A percentile compares a stretch with the other conserved stretches of the same genome.
Conservation (phyloP, 1,140 invertebrate species). For the Nebria ingens region DNA sequence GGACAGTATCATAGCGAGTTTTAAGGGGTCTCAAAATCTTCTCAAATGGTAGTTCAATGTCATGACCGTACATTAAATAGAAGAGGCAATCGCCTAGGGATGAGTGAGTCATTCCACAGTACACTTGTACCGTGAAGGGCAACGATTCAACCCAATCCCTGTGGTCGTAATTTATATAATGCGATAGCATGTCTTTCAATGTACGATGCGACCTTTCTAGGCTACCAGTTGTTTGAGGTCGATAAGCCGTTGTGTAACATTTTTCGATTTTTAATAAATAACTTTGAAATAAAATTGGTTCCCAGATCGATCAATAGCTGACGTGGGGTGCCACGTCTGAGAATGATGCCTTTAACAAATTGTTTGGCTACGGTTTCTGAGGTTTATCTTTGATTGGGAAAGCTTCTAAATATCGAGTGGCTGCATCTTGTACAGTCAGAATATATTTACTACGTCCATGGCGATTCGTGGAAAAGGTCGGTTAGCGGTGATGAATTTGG, state of each 20-base stretch:
- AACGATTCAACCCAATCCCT: conserved; percentile 31
- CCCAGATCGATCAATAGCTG: conserved; percentile 25
- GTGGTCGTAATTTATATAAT: too few relatives aligned
- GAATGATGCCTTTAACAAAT: conserved; percentile 23
- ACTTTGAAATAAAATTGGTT: conserved; percentile 22
- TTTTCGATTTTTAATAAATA: conserved; percentile 26
- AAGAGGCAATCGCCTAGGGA: conserved; percentile 22
- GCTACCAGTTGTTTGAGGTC: too few relatives aligned
- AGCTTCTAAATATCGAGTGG: conserved; percentile 21
- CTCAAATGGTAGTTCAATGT: conserved; percentile 16
- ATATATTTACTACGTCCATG: conserved; percentile 35
- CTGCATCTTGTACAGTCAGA: conserved; percentile 27
- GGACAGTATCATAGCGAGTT: conserved; percentile 15
- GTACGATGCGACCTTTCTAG: too few relatives aligned
- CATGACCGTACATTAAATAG: conserved; percentile 17
- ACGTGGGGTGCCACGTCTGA: conserved; percentile 21
- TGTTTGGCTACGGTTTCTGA: conserved; percentile 17
- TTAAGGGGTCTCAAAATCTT: conserved; percentile 14
- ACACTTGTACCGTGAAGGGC: conserved; percentile 15
- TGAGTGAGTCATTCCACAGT: conserved; percentile 22
- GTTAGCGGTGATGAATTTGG: neutral
- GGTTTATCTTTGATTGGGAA: conserved; percentile 18
- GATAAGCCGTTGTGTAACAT: too few relatives aligned
- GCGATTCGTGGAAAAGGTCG: conserved; percentile 23
- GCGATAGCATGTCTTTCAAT: too few relatives aligned